phyloP scores from a whole-genome alignment of 2,113 vertebrate genomes.

The Cephalophus harveyi region DNA sequence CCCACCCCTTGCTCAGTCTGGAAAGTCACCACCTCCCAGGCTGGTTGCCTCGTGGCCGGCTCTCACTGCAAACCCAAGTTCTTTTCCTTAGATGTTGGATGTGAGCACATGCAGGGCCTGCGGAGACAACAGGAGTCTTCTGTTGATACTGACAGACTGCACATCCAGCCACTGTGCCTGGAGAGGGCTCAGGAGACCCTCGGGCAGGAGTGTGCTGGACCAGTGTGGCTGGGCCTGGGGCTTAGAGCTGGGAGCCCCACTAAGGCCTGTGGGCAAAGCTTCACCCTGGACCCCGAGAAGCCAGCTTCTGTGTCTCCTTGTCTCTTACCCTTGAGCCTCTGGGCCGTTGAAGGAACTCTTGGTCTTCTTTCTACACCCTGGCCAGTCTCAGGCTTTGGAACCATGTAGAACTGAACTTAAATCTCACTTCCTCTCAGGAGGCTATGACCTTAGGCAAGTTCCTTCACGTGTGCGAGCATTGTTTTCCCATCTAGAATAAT shows the following conservation, averaged over 20 bases:
- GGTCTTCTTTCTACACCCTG: background rate
- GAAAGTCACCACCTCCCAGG: background rate
- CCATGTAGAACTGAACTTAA: background rate
- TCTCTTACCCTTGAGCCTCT: background rate
- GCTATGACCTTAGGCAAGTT: background rate
- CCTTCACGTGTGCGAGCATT: background rate
- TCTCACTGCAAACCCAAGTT: background rate
- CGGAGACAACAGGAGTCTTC: background rate
- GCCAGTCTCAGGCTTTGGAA: background rate
- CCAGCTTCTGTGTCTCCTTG: background rate
- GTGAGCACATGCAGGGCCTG: background rate
- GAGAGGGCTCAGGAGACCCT: background rate
- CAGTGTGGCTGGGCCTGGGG: background rate
- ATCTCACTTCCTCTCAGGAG: background rate
- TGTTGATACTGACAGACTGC: rapidly evolving
- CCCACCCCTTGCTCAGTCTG: background rate
- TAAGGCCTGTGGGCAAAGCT: background rate
- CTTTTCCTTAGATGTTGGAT: background rate
- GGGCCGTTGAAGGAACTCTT: background rate
- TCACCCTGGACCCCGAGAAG: background rate
- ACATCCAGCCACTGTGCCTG: background rate
- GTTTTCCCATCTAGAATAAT: background rate
- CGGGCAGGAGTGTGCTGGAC: background rate
- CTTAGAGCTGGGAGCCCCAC: background rate
- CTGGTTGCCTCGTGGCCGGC: background rate